Base-by-base conservation (phyloP, 2,888 invertebrate genomes). In the Mythimna albipuncta region DNA sequence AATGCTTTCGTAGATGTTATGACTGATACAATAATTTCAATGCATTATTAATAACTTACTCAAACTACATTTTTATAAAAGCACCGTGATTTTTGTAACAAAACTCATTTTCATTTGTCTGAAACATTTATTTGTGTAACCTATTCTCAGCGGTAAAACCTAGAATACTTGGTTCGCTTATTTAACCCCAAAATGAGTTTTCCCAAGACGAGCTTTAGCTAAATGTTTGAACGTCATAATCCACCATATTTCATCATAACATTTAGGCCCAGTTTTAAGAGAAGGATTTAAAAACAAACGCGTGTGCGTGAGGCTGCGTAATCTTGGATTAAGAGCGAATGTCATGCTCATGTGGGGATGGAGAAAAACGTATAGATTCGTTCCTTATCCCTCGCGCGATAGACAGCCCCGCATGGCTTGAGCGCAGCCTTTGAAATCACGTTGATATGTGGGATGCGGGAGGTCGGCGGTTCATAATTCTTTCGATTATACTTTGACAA, bases 311-410 rank as follows among this genome's bases (percentile, higher is more conserved):
- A 64, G 52, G 50, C 54, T 57, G 62, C 52, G 26, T 75, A 75
- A 84, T 84, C 67, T 75, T 63, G 69, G 80, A 84, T 84, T 70
- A 81, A 50, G 57, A 70, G 64, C 76, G 55, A 70, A 81, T 81
- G 70, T 71, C 70, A 81, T 70, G 65, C 64, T 83, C 62, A 57
- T 64, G 66, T 69, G 41, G 35, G 54, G 64, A 71, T 71, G 68
- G 69, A 67, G 65, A 68, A 76, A 50, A 61, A 63, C 70, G 70
- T 64, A 73, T 38, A 84, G 82, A 82, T 71, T 67, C 54, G 44
- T 71, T 82, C 69, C 70, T 82, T 71, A 84, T 82, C 78, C 78
- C 38, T 16, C 50, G 38, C 21, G 58, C 63, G 73, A 81, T 70
- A 84, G 82, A 73, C 85, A 64, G 69, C 69, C 62, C 77, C 77